Evolutionary conservation across 2,797 vertebrate species (phyloP).

Genomic region (Cyprinodon diabolis): DNA sequence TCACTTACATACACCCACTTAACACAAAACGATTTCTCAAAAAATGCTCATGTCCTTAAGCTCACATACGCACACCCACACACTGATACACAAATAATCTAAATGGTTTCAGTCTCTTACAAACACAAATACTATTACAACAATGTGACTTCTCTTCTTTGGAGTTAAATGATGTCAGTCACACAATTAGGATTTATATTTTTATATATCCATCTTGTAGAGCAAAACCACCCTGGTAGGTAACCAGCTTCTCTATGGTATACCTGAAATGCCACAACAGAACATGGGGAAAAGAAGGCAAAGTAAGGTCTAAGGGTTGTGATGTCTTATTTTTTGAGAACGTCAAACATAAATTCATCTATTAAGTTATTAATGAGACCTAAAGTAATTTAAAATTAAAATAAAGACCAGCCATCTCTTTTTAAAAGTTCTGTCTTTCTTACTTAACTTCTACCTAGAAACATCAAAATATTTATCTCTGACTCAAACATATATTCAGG

Average conservation of each 20-base stretch:
- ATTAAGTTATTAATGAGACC: too few species aligned
- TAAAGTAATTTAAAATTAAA: too few species aligned
- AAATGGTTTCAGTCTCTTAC: background rate
- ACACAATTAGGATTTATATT: background rate
- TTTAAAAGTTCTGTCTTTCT: too few species aligned
- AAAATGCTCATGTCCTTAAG: too few species aligned
- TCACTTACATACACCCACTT: background rate
- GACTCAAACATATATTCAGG: too few species aligned
- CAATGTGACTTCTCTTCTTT: background rate
- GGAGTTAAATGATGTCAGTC: background rate
- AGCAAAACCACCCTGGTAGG: background rate
- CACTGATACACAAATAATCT: background rate
- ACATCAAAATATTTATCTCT: too few species aligned
- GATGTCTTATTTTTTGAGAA: background rate
- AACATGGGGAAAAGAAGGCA: background rate
- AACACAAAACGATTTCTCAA: background rate
- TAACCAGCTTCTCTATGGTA: background rate
- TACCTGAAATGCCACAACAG: background rate
- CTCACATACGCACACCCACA: too few species aligned
- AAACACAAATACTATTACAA: background rate
- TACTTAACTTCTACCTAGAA: too few species aligned
- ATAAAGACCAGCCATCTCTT: too few species aligned
- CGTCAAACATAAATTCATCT: background rate
- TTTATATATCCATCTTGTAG: background rate
- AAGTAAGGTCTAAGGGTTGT: background rate